Percentiles rank a stretch among this genome's conserved stretches.
Evolutionary conservation across 2,113 vertebrate genomes (phyloP).

Genomic region (Oryzias melastigma): DNA sequence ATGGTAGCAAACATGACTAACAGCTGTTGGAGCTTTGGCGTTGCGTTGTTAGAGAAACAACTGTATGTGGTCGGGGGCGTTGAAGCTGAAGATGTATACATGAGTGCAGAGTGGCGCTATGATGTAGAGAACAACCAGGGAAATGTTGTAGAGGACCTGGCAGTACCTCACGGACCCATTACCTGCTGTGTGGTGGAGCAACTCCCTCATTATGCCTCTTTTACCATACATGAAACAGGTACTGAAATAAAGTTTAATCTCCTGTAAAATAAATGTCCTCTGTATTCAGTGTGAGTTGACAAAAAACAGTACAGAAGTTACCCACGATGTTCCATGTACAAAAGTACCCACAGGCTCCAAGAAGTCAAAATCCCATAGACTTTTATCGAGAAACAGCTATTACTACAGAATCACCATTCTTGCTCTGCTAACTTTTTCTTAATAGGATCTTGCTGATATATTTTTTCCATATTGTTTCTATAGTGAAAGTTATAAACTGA

Average conservation of each 20-base stretch:
- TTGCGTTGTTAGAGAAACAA: constrained; percentile 12
- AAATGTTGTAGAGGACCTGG: background rate
- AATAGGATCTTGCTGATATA: no score
- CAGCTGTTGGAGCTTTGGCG: background rate
- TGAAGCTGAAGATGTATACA: rapidly evolving
- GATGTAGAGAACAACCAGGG: background rate
- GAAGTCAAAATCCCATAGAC: no score
- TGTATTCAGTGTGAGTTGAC: background rate
- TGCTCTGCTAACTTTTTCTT: no score
- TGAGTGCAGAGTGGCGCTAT: constrained; percentile 8
- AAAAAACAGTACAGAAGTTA: background rate
- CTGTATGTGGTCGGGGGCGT: constrained; percentile 10
- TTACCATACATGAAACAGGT: background rate
- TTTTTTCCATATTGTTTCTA: no score
- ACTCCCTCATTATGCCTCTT: background rate
- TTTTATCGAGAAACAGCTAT: no score
- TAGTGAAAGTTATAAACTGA: no score
- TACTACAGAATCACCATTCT: no score
- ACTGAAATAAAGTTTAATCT: no score
- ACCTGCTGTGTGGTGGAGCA: constrained; percentile 7
- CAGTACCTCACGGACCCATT: background rate
- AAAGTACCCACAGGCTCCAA: no score
- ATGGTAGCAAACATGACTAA: background rate
- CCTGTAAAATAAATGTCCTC: constrained; percentile 1
- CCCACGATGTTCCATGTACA: no score